phyloP scores from a whole-genome alignment of 2,888 invertebrate genomes.

The Trichogramma dendrolimi region DNA sequence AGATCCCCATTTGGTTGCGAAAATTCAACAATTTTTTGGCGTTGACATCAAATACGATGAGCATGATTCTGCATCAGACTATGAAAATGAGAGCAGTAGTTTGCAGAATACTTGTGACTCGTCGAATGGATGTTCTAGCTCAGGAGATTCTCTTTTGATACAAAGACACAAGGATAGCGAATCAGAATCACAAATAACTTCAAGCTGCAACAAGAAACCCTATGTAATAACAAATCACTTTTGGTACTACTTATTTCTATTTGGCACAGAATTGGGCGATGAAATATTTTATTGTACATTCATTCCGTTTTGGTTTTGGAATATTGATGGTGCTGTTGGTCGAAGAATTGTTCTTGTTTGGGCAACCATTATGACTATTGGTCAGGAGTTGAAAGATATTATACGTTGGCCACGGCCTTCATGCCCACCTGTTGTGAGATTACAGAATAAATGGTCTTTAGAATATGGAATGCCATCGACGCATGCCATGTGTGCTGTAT shows the following conservation, averaged over 20 bases:
- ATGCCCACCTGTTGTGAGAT: conserved; percentile 72
- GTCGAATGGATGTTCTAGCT: conserved; percentile 40
- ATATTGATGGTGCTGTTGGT: conserved; percentile 82
- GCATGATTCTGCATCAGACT: not conserved
- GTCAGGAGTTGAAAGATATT: conserved; percentile 85
- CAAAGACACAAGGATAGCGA: conserved; percentile 32
- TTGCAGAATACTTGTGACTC: conserved; percentile 18
- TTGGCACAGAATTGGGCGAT: conserved; percentile 85
- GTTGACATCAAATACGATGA: conserved; percentile 55
- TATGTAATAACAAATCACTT: conserved; percentile 66
- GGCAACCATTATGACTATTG: conserved; percentile 80
- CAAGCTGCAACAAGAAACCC: conserved; percentile 50
- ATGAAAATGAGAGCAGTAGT: conserved; percentile 19
- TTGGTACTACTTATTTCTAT: conserved; percentile 79
- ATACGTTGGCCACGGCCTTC: conserved; percentile 82
- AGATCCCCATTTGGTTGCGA: conserved; percentile 71
- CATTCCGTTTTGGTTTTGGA: conserved; percentile 93
- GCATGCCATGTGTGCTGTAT: conserved; percentile 86
- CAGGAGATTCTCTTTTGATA: conserved; percentile 9
- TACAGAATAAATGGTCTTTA: conserved; percentile 83
- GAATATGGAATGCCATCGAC: conserved; percentile 96
- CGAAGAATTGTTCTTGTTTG: conserved; percentile 77
- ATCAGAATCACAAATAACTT: conserved; percentile 45
- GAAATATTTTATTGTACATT: conserved; percentile 88
- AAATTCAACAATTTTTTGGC: conserved; percentile 77